A percentile compares a stretch with the other conserved stretches of the same genome.
phyloP scores from a whole-genome alignment of 2,888 invertebrate genomes.

The Melanostoma scalare region DNA sequence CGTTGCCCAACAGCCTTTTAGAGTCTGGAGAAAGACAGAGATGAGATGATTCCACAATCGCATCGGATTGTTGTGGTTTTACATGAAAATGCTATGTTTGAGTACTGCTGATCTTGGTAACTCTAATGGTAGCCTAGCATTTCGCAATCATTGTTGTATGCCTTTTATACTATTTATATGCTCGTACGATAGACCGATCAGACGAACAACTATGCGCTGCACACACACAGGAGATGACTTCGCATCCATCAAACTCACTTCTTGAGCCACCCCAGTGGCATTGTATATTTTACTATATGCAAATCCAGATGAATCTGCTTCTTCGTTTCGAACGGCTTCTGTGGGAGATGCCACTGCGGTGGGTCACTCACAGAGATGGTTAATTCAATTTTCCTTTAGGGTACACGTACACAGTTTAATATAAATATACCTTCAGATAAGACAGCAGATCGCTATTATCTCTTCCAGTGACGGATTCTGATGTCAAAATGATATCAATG shows the following conservation, averaged over 20 bases:
- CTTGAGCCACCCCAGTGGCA: constrained; percentile 58
- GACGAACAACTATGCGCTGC: not conserved
- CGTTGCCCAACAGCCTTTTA: not conserved
- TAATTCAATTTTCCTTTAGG: constrained; percentile 16
- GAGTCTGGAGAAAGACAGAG: constrained; percentile 2
- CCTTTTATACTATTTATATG: not conserved
- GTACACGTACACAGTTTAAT: not conserved
- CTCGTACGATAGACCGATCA: not conserved
- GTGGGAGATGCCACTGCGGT: constrained; percentile 46
- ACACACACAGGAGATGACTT: constrained; percentile 41
- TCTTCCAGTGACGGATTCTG: constrained; percentile 35
- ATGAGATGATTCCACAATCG: constrained; percentile 60
- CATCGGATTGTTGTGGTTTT: constrained; percentile 46
- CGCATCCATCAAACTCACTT: constrained; percentile 68
- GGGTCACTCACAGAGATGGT: constrained; percentile 8
- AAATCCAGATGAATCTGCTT: constrained; percentile 59
- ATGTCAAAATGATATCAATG: constrained; percentile 43
- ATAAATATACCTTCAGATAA: constrained; percentile 10
- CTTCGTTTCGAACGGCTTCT: constrained; percentile 56
- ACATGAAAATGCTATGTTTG: constrained; percentile 50
- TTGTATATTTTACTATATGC: constrained; percentile 41
- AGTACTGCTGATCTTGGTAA: constrained; percentile 14
- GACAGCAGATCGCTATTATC: too few species aligned
- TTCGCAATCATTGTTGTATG: constrained; percentile 24
- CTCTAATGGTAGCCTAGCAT: constrained; percentile 14